A percentile compares a stretch with the other conserved stretches of the same genome.
phyloP scores from a whole-genome alignment of 53 echinoderm and acorn worm genomes.

The Paelopatides confundens region DNA sequence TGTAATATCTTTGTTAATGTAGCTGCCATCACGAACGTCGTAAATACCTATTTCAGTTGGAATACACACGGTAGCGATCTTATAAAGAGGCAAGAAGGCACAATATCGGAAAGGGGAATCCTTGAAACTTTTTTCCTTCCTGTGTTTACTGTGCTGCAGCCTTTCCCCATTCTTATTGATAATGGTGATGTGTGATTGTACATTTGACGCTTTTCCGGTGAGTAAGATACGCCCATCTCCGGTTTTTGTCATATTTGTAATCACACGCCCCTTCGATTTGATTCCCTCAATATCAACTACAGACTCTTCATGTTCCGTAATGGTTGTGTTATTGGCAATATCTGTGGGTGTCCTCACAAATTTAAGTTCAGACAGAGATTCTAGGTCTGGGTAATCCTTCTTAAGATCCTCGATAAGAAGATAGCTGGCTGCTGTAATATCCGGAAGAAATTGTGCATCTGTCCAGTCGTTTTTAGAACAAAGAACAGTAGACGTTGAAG shows the following conservation, averaged over 20 bases:
- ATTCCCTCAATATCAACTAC: neutral
- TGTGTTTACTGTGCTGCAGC: neutral
- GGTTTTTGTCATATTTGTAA: neutral
- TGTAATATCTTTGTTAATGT: neutral
- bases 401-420: neutral
- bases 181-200: neutral
- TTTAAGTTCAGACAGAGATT: neutral
- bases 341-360: neutral
- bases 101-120: neutral
- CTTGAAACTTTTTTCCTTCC: neutral
- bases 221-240: neutral
- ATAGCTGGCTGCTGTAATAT: neutral
- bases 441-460: neutral
- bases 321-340: neutral
- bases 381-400: neutral
- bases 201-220: neutral
- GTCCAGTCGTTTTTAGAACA: conserved; percentile 9
- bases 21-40: neutral
- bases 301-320: neutral
- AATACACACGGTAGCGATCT: neutral
- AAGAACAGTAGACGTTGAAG: conserved; percentile 8
- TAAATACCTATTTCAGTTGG: neutral
- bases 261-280: neutral
- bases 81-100: neutral
- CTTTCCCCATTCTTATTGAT: neutral